A percentile compares a stretch with the other conserved stretches of the same genome.
phyloP scores from a whole-genome alignment of 2,888 invertebrate genomes.

The Philhelius pedissequus region DNA sequence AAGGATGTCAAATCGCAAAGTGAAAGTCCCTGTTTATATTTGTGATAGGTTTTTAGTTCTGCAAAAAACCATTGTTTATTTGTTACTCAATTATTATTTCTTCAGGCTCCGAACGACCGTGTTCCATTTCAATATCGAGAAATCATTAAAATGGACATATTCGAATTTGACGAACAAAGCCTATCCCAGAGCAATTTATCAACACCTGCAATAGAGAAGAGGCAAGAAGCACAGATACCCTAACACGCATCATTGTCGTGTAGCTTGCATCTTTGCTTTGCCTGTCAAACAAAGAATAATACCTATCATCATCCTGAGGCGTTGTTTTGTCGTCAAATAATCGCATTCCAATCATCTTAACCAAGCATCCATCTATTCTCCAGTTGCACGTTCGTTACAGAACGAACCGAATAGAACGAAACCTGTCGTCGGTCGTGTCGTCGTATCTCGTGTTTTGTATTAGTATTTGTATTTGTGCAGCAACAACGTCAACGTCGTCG shows the following conservation, averaged over 20 bases:
- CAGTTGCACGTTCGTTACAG: constrained; percentile 41
- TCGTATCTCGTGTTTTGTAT: not conserved
- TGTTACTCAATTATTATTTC: not conserved
- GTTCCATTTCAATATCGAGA: not conserved
- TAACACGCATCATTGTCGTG: not conserved
- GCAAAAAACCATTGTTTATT: too few relatives aligned
- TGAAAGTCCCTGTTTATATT: too few relatives aligned
- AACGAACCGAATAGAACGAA: not conserved
- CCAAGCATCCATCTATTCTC: constrained; percentile 38
- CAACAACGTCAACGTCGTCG: not conserved
- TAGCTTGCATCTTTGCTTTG: not conserved
- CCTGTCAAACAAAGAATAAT: constrained; percentile 21
- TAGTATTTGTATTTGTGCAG: constrained; percentile 4
- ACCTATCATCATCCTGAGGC: constrained; percentile 39
- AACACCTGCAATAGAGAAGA: not conserved
- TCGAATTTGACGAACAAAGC: not conserved
- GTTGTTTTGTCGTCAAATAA: constrained; percentile 48
- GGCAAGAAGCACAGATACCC: too few relatives aligned
- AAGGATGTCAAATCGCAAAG: too few relatives aligned
- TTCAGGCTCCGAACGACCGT: too few relatives aligned
- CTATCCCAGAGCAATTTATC: not conserved
- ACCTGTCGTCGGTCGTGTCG: constrained; percentile 7
- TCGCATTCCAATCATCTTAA: constrained; percentile 48
- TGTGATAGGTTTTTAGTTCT: too few relatives aligned
- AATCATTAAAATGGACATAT: not conserved